Evolutionary conservation across 2,888 invertebrate genomes (phyloP).

Genomic region (Perizoma affinitatum): DNA sequence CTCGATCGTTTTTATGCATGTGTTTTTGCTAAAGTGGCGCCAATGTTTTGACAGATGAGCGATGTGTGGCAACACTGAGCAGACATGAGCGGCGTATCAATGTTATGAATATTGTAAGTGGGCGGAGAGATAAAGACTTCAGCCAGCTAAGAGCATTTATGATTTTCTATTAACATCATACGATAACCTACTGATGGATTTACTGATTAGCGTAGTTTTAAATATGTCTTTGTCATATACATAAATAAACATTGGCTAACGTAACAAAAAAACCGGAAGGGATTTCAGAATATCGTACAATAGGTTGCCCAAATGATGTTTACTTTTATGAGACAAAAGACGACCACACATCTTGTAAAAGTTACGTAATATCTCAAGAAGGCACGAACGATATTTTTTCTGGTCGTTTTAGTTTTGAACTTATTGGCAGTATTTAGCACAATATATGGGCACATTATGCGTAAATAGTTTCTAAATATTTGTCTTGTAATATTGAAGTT

Average conservation of each 20-base stretch:
- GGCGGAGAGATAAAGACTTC: conserved; percentile 32
- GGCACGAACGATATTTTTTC: conserved; percentile 18
- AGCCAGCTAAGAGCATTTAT: conserved; percentile 32
- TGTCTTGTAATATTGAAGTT: too few species aligned
- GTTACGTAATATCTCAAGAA: conserved; percentile 28
- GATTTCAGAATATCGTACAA: conserved; percentile 44
- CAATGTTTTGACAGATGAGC: conserved; percentile 41
- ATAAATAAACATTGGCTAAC: conserved; percentile 40
- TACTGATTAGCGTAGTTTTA: conserved; percentile 27
- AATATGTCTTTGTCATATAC: conserved; percentile 25
- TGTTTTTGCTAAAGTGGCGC: conserved; percentile 37
- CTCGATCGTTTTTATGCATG: conserved; percentile 25
- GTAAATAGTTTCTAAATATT: too few species aligned
- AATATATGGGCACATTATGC: background rate
- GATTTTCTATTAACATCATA: conserved; percentile 29
- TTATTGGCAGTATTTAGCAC: background rate
- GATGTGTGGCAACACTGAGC: conserved; percentile 26
- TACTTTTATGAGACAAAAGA: conserved; percentile 54
- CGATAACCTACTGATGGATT: conserved; percentile 25
- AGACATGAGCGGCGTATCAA: conserved; percentile 26
- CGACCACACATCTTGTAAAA: conserved; percentile 62
- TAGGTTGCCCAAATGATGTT: conserved; percentile 57
- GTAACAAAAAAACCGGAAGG: conserved; percentile 45
- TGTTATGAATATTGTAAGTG: conserved; percentile 33
- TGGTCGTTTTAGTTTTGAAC: conserved; percentile 4